Evolutionary conservation across 2,113 vertebrate genomes (phyloP).

Genomic region (Pongo pygmaeus): DNA sequence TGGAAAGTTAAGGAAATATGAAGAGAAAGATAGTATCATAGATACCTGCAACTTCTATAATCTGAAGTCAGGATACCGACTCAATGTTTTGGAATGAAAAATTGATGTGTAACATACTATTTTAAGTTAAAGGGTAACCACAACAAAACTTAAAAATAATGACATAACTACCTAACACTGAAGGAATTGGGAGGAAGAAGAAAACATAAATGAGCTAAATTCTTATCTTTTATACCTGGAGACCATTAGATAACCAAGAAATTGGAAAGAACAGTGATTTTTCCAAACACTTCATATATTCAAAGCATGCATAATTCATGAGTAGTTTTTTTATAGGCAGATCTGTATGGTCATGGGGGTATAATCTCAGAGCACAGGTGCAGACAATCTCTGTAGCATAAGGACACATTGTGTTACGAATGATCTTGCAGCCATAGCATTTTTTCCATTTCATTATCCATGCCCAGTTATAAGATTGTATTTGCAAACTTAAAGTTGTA

Average conservation of each 20-base stretch:
- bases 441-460: conserved; percentile 1
- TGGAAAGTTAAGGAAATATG: neutral
- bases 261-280: conserved; percentile 22
- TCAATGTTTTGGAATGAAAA: neutral
- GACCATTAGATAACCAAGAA: neutral
- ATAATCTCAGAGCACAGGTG: neutral
- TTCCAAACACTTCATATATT: neutral
- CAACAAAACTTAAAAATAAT: conserved; percentile 26
- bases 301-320: neutral
- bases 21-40: neutral
- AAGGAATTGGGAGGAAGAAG: neutral
- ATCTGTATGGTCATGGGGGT: too few relatives aligned
- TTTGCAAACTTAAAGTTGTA: conserved; percentile 38
- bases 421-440: neutral
- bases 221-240: conserved; percentile 1
- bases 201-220: conserved; percentile 1
- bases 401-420: neutral
- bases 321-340: neutral
- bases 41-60: neutral
- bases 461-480: neutral
- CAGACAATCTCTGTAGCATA: neutral
- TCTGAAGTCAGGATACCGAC: neutral
- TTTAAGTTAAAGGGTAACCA: conserved; percentile 20
- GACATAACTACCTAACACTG: neutral
- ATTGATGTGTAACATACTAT: neutral